phyloP scores from a whole-genome alignment of 1,140 invertebrate species.

The Dendrolimus kikuchii region DNA sequence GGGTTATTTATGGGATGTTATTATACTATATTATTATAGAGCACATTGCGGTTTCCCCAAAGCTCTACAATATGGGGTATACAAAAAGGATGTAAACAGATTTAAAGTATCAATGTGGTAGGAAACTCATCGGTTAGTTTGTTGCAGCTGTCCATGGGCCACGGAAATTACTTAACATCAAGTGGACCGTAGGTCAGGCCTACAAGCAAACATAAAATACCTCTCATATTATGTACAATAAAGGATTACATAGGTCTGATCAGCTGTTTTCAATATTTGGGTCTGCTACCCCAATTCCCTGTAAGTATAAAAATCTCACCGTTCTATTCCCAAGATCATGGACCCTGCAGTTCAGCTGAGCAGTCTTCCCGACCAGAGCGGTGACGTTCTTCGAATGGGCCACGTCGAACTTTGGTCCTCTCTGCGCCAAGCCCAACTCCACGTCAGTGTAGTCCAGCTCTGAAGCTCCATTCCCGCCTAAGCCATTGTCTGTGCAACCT shows the following conservation, averaged over 20 bases:
- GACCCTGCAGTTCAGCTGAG: conserved; percentile 84
- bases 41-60: too few species aligned
- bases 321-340: conserved; percentile 86
- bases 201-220: too few species aligned
- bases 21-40: too few species aligned
- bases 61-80: too few species aligned
- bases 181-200: too few species aligned
- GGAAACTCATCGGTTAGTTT: too few species aligned
- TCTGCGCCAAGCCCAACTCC: conserved; percentile 61
- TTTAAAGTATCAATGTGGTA: too few species aligned
- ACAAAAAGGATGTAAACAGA: too few species aligned
- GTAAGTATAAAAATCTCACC: conserved; percentile 70
- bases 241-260: neutral
- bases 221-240: too few species aligned
- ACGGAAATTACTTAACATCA: too few species aligned
- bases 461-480: conserved; percentile 36
- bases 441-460: conserved; percentile 55
- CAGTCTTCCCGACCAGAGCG: conserved; percentile 84
- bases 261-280: neutral
- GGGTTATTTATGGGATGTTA: too few species aligned
- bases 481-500: conserved; percentile 58
- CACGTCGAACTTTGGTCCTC: conserved; percentile 82
- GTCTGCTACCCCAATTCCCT: neutral
- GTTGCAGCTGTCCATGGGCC: too few species aligned
- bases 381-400: conserved; percentile 85